These are phyloP conservation scores for Eulacestoma nigropectus DNA, from an alignment of 2,113 vertebrate genomes.

Conservation along the genomic window DNA sequence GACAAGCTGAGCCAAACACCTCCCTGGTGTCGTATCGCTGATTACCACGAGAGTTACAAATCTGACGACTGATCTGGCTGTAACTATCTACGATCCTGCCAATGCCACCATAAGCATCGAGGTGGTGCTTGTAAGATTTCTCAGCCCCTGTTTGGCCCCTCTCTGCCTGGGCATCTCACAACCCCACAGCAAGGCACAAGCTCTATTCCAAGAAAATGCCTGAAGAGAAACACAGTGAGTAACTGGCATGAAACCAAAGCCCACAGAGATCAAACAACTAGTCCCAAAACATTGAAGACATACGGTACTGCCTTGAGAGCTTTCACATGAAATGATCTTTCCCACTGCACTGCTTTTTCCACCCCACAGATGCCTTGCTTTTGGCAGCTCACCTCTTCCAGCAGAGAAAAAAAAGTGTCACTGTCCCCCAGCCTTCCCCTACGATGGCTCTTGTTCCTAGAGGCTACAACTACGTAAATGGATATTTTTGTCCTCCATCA, in stretches of 20 bases:
- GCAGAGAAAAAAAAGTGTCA: background rate
- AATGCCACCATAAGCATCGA: background rate
- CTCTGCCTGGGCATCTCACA: background rate
- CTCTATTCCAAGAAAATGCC: background rate
- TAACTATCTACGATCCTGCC: background rate
- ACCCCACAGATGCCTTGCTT: background rate
- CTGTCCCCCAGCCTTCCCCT: fast-evolving
- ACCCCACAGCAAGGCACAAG: background rate
- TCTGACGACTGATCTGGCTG: background rate
- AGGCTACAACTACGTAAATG: fast-evolving
- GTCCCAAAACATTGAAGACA: background rate
- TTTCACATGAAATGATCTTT: background rate
- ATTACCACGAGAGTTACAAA: background rate
- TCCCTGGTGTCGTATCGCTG: background rate
- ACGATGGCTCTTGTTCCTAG: background rate
- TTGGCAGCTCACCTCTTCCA: background rate
- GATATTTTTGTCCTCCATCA: background rate
- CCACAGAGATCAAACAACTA: background rate
- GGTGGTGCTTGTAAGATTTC: background rate
- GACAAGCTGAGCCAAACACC: background rate
- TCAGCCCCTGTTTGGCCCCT: background rate
- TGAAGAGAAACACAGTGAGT: background rate
- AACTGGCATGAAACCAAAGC: background rate
- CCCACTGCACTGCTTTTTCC: background rate
- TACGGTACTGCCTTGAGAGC: background rate